Evolutionary conservation across 2,888 invertebrate genomes (phyloP), one percentile per base, ranked within the genome.

Genomic region (Meghimatium bilineatum): DNA sequence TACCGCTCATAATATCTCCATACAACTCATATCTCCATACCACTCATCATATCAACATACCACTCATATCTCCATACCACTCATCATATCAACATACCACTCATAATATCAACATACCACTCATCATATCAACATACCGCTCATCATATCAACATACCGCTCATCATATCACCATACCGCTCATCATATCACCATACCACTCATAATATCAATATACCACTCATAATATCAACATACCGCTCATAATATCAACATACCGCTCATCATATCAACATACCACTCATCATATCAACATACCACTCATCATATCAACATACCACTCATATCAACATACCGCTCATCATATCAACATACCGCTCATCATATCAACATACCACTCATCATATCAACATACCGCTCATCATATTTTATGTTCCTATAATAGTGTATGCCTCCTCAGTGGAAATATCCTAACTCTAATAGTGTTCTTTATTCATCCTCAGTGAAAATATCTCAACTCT

Each of bases 401-500:
- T 44, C 44, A 44, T 8, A 44, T 44, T 12, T 44, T 8, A 5
- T 44, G 44, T 12, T 12, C 44, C 12, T 44, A 5, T 44, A 5
- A 44, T 44, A 5, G 44, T 44, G 44, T 44, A 44, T 44, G 44
- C 12, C 6, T 44, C 44, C 12, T 8, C 12, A 44, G 5, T 44
- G 44, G 12, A 44, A 44, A 44, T 8, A n/a, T n/a, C 20, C 5
- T 29, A 29, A 66, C 10, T n/a, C 6, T 60, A 20, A n/a, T 17
- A 32, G n/a, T 14, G 17, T 52, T 85, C 23, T 74, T 32, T 83
- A 63, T 63, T 6, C n/a, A n/a, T 63, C 60, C 66, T 14, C 89
- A 93, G 93, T 87, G 84, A 85, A 20, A 90, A 89, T 44, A 87
- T 91, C 6, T 88, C 91, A 85, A 86, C 96, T 90, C 92, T 97